Percentiles rank a stretch among this genome's conserved stretches.
Conservation (phyloP, 2,797 vertebrate species). For the Eidolon dupreanum region DNA sequence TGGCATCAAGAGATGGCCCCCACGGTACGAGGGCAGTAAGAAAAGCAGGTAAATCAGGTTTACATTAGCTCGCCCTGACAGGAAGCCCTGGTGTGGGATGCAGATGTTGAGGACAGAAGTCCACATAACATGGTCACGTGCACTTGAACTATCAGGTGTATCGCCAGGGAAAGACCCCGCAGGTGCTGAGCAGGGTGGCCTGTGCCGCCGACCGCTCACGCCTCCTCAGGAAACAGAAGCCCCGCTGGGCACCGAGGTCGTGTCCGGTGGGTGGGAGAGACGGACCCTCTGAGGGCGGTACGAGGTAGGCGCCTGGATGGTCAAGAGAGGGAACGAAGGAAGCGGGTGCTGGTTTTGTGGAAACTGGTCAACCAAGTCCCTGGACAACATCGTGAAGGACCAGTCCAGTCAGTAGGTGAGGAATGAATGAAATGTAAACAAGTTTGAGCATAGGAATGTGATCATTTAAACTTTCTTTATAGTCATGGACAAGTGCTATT, state of each 20-base stretch:
- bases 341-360: neutral
- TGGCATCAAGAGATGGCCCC: neutral
- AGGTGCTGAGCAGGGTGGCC: neutral
- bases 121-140: fast-evolving
- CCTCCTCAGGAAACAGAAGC: neutral
- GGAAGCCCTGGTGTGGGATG: neutral
- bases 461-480: neutral
- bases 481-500: neutral
- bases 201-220: fast-evolving
- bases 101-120: neutral
- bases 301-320: neutral
- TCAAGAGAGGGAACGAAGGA: neutral
- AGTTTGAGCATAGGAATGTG: no score
- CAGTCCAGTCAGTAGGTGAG: fast-evolving
- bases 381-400: neutral
- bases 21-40: neutral
- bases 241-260: fast-evolving
- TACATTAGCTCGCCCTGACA: fast-evolving
- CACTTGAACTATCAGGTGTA: neutral
- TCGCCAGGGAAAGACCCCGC: fast-evolving
- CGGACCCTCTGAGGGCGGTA: neutral
- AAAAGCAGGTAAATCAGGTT: no score
- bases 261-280: neutral
- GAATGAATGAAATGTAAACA: fast-evolving
- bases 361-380: neutral